phyloP scores from a whole-genome alignment of 2,797 vertebrate genomes.

The Smutsia gigantea region DNA sequence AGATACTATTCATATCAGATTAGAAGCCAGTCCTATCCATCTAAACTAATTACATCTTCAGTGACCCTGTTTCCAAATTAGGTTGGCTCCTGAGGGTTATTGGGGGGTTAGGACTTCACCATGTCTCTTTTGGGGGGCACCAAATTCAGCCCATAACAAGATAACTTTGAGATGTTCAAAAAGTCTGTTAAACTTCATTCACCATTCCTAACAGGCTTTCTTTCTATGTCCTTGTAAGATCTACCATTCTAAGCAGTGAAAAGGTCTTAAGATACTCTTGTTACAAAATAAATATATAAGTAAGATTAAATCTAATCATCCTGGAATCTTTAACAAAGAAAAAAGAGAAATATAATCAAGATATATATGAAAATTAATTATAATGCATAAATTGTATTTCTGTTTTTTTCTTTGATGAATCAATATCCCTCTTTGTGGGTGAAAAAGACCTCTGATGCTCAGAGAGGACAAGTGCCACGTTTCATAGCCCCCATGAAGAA shows the following conservation, averaged over 20 bases:
- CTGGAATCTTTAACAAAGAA: not conserved
- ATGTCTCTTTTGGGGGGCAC: not conserved
- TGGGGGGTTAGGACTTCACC: not conserved
- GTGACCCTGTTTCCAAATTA: not conserved
- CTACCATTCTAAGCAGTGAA: constrained; percentile 6
- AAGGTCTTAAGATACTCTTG: not conserved
- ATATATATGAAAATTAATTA: not conserved
- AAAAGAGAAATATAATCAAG: constrained; percentile 6
- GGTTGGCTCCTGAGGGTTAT: not conserved
- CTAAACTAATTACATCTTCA: not conserved
- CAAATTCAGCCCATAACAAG: not conserved
- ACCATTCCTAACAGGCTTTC: not conserved
- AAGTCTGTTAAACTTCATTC: not conserved
- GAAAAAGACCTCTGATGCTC: not conserved
- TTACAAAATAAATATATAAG: not conserved
- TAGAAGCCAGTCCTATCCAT: not conserved
- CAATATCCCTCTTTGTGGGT: not conserved
- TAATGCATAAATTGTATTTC: not conserved
- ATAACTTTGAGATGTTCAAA: not conserved
- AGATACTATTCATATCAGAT: not conserved
- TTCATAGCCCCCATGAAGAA: not conserved
- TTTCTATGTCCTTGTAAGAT: not conserved
- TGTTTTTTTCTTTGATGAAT: not conserved
- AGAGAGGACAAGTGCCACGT: not conserved
- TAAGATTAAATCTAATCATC: constrained; percentile 2